These are phyloP conservation scores for Raja brachyura DNA, from an alignment of 2,113 vertebrate species.

Conservation along the genomic window DNA sequence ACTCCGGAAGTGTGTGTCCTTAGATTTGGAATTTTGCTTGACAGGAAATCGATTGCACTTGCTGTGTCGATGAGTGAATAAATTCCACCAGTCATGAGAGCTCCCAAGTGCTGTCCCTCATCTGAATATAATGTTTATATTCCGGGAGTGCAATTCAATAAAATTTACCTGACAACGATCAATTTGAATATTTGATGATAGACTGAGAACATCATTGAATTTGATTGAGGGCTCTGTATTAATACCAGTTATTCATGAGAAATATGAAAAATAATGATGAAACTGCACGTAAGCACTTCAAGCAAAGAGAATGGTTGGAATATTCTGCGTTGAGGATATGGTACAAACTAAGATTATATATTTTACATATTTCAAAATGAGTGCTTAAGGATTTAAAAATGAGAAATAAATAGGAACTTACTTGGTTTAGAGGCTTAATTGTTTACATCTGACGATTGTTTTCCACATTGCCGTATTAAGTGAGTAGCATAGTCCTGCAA, in stretches of 20 bases:
- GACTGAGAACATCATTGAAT: neutral
- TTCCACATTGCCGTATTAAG: neutral
- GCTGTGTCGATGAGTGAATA: too few relatives aligned
- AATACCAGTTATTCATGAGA: neutral
- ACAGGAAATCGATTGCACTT: too few relatives aligned
- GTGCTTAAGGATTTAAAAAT: neutral
- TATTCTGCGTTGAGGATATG: neutral
- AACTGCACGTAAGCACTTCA: neutral
- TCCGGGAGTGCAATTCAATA: neutral
- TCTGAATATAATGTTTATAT: too few relatives aligned
- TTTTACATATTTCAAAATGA: neutral
- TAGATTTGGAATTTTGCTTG: too few relatives aligned
- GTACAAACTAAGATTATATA: neutral
- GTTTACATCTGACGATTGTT: neutral
- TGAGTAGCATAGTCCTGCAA: neutral
- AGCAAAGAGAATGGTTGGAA: neutral
- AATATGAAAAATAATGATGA: neutral
- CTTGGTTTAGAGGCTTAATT: neutral
- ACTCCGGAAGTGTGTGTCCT: too few relatives aligned
- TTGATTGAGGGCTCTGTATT: neutral
- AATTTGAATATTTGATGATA: neutral
- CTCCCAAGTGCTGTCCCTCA: too few relatives aligned
- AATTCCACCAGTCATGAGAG: neutral
- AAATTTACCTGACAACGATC: neutral
- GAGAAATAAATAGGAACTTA: conserved; percentile 41